Evolutionary conservation across 64 coral and sea anemone genomes (phyloP).

Genomic region (Porites australiensis): DNA sequence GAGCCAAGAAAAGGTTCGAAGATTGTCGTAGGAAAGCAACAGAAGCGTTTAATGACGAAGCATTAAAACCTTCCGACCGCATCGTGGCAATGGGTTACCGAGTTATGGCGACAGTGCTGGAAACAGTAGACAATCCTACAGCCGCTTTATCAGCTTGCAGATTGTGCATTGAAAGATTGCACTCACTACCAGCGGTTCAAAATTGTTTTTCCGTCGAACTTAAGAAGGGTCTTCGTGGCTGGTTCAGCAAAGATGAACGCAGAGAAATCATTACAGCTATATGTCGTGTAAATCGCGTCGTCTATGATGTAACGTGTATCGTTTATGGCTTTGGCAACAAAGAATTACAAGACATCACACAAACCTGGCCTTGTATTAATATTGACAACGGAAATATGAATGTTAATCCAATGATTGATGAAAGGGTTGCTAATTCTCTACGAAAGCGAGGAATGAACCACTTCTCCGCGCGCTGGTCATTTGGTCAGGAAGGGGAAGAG

Average conservation of each 20-base stretch:
- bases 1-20: slow-evolving; percentile 49
- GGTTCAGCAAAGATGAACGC: slow-evolving; percentile 43
- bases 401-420: slow-evolving; percentile 41
- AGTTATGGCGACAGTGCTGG: slow-evolving; percentile 27
- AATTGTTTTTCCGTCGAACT: background rate
- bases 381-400: background rate
- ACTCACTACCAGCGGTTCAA: slow-evolving; percentile 29
- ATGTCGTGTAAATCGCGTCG: slow-evolving; percentile 25
- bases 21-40: slow-evolving; percentile 27
- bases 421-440: background rate
- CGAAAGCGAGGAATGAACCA: slow-evolving; percentile 3
- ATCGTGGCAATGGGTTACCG: slow-evolving; percentile 30
- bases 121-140: slow-evolving; percentile 1
- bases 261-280: slow-evolving; percentile 2
- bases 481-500: slow-evolving; percentile 31
- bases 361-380: slow-evolving; percentile 21
- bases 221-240: background rate
- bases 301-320: slow-evolving; percentile 37
- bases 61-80: slow-evolving; percentile 7
- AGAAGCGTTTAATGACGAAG: slow-evolving; percentile 52
- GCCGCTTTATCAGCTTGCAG: background rate
- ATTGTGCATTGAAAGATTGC: slow-evolving; percentile 2
- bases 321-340: background rate
- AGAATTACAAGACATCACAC: background rate
- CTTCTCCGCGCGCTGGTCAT: slow-evolving; percentile 13